Base-by-base conservation (phyloP, 2,888 invertebrate species). In the Drosophila sordidula region DNA sequence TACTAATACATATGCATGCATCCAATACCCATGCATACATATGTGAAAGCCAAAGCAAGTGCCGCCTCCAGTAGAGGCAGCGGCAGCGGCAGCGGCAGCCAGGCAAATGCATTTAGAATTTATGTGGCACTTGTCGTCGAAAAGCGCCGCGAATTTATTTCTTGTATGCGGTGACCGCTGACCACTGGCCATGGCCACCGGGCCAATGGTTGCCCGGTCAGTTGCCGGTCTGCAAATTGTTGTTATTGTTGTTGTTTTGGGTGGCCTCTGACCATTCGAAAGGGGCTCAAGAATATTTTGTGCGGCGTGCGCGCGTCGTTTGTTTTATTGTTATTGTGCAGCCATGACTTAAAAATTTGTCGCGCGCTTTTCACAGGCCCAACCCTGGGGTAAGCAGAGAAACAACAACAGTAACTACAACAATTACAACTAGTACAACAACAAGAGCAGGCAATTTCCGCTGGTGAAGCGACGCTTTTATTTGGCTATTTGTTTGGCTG, bases 321-420 rank as follows among this genome's bases (percentile, higher is more conserved):
- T 89, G 79, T 76, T 88, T 85, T 89, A 86, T 88, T 86, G 86
- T 89, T 80, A 86, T 89, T 89, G 89, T 84, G 76, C 89, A 89
- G 79, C 84, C 87, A 87, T 84, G 85, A 85, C 85, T 89, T 85
- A 87, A 84, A 87, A 89, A 85, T 85, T 85, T 85, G 85, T 85
- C 89, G 79, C 72, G 56, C 68, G 58, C 75, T 73, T 67, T 72
- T 50, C 72, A 58, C 52, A 44, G 61, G 57, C 55, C 36, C 58
- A 67, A 55, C 38, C 58, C 29, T 61, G 45, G 41, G 56, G 57
- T 44, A 46, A 34, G 44, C 62, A 36, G 29, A 55, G 42, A 41
- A 75, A 57, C 62, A 62, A 32, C 61, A 52, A 29, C 63, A 61
- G 64, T 6, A 25, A 38, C 36, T 14, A 32, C 32, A 50, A 44